Evolutionary conservation across 2,113 vertebrate genomes (phyloP), one percentile per base, ranked within the genome.

Genomic region (Esox niger): DNA sequence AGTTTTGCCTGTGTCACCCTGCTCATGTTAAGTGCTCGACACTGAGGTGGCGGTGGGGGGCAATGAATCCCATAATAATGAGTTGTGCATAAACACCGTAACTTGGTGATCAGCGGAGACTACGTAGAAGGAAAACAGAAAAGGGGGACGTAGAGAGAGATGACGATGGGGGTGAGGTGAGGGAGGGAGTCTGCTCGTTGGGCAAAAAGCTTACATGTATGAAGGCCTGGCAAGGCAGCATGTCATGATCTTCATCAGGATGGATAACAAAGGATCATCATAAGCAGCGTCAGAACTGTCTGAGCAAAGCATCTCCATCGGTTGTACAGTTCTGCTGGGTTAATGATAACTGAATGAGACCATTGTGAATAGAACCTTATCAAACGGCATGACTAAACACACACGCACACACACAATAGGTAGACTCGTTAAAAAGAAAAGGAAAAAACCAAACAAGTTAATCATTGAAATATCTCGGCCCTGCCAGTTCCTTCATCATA

Each of bases 61-160:
- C 73, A 65, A 72, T 71, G 74, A 82, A 81, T 86, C 77, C 82
- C 69, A 65, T 71, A 71, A n/a, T 84, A 82, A 86, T 86, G 82
- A 82, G 78, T 79, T 82, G 80, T 85, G 82, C 75, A 57, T 79
- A 81, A 85, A 85, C 84, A 86, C 72, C 77, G 71, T 70, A 76
- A 66, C 73, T 78, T 81, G 79, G 74, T 85, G 83, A 86, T 82
- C 64, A 70, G 70, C 68, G 66, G 66, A 69, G 82, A 88, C 75
- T 83, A 70, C 32, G 66, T 23, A 30, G 47, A 54, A 25, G 32
- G 33, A 11, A 2, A 25, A 17, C 17, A 20, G n/a, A 20, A 15
- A 59, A 31, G 29, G 57, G 58, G 58, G 8, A 32, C 17, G 38
- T 43, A 43, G 30, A 30, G 17, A 31, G 29, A 15, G 56, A 5